These are phyloP conservation scores for Temnothorax ravouxi DNA, from an alignment of 2,888 invertebrate species.

Conservation along the genomic window DNA sequence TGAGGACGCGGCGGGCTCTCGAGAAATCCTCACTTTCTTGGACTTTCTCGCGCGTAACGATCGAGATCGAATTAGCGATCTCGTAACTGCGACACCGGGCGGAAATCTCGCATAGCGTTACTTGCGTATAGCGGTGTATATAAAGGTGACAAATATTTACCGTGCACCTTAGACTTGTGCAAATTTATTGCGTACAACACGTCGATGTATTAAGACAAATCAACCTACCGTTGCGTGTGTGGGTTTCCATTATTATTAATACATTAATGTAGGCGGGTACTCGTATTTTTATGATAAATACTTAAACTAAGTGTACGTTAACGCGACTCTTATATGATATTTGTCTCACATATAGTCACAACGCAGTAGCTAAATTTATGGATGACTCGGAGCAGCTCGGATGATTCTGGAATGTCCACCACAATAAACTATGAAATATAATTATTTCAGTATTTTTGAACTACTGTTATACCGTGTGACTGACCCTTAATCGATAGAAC, in stretches of 20 bases:
- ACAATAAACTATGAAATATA: conserved; percentile 57
- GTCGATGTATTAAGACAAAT: neutral
- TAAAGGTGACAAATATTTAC: neutral
- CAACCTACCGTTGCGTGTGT: too few species aligned
- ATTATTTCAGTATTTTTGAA: conserved; percentile 10
- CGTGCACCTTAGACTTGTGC: neutral
- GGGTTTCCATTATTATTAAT: neutral
- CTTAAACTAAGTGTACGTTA: neutral
- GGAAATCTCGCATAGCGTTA: neutral
- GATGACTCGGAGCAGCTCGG: neutral
- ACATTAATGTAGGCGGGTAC: neutral
- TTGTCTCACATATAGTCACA: neutral
- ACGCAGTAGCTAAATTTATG: conserved; percentile 23
- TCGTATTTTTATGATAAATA: neutral
- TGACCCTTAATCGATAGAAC: conserved; percentile 19
- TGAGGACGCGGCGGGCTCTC: neutral
- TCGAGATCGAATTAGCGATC: conserved; percentile 41
- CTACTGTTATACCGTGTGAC: conserved; percentile 11
- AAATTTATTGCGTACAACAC: neutral
- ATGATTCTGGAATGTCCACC: conserved; percentile 28
- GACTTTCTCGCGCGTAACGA: conserved; percentile 11
- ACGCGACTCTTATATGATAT: neutral
- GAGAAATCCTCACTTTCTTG: conserved; percentile 41
- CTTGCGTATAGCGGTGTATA: neutral
- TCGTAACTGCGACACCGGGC: neutral